A percentile compares a stretch with the other conserved stretches of the same genome.
Evolutionary conservation across 2,888 invertebrate genomes (phyloP).

Genomic region (Teleogryllus oceanicus): DNA sequence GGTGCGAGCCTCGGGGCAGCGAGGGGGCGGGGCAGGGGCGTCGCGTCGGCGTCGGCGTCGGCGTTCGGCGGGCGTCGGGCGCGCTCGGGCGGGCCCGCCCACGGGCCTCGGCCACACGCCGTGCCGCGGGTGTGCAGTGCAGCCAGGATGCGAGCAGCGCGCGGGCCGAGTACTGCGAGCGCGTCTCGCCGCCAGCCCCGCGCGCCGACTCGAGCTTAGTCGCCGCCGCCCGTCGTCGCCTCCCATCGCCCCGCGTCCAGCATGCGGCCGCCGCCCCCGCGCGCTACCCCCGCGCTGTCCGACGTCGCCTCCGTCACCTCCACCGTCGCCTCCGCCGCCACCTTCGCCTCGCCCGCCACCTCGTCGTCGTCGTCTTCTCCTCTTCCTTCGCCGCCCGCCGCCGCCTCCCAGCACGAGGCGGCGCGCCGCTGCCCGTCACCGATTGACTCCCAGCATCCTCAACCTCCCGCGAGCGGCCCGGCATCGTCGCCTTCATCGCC

Average conservation of each 20-base stretch:
- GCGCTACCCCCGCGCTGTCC: background rate
- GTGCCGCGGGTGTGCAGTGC: background rate
- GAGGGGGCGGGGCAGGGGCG: background rate
- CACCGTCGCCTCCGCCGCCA: slow-evolving; percentile 40
- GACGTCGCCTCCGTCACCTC: slow-evolving; percentile 39
- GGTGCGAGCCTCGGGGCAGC: slow-evolving; percentile 26
- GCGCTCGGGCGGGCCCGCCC: slow-evolving; percentile 33
- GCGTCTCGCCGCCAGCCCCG: background rate
- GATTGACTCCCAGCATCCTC: background rate
- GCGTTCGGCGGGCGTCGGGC: slow-evolving; percentile 18
- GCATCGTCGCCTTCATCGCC: no score
- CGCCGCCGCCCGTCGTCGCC: background rate
- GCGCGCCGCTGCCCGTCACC: slow-evolving; percentile 26
- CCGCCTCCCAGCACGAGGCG: slow-evolving; percentile 34
- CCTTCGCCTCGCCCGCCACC: slow-evolving; percentile 39
- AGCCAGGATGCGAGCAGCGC: slow-evolving; percentile 18
- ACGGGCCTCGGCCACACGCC: slow-evolving; percentile 41
- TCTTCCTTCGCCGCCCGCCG: slow-evolving; percentile 33
- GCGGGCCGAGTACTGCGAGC: slow-evolving; percentile 1
- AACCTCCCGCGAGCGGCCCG: background rate
- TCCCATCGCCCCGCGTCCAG: background rate
- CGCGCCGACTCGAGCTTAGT: background rate
- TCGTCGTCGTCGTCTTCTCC: slow-evolving; percentile 41
- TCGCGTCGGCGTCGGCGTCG: background rate
- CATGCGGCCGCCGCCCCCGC: slow-evolving; percentile 4